These are phyloP conservation scores for Graptemys geographica DNA, from an alignment of 2,797 vertebrate species.

Conservation along the genomic window DNA sequence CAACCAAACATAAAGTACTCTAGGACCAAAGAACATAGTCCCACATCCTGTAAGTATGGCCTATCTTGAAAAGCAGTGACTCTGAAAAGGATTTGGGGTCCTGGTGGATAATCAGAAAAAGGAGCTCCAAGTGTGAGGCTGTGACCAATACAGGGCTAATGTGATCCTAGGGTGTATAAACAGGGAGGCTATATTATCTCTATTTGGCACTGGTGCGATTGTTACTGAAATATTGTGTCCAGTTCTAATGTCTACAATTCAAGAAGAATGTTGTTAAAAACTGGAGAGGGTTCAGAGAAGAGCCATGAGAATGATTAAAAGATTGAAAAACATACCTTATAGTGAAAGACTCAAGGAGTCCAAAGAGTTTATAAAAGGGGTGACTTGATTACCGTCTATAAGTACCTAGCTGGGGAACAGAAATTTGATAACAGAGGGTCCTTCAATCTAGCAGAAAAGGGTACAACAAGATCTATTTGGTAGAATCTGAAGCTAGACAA, in stretches of 20 bases:
- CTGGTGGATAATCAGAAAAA: too few relatives aligned
- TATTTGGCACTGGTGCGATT: background rate
- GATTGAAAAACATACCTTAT: background rate
- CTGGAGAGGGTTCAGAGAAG: background rate
- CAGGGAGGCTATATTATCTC: too few relatives aligned
- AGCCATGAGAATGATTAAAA: background rate
- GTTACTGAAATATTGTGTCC: background rate
- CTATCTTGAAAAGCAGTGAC: too few relatives aligned
- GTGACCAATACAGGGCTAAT: too few relatives aligned
- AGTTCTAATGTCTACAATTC: background rate
- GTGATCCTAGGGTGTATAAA: too few relatives aligned
- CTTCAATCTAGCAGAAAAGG: background rate
- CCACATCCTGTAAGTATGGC: too few relatives aligned
- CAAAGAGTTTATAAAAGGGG: background rate
- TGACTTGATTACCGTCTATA: background rate
- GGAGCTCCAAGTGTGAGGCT: too few relatives aligned
- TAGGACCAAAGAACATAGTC: too few relatives aligned
- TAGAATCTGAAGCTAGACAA: background rate
- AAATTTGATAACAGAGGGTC: background rate
- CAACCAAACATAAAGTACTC: too few relatives aligned
- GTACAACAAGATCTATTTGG: background rate
- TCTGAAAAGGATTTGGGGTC: too few relatives aligned
- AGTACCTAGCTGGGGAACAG: background rate
- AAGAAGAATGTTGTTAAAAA: background rate
- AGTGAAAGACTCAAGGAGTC: background rate